Evolutionary conservation across 2,797 vertebrate species (phyloP), one percentile per base, ranked within the genome.

Genomic region (Poecilia wingei): DNA sequence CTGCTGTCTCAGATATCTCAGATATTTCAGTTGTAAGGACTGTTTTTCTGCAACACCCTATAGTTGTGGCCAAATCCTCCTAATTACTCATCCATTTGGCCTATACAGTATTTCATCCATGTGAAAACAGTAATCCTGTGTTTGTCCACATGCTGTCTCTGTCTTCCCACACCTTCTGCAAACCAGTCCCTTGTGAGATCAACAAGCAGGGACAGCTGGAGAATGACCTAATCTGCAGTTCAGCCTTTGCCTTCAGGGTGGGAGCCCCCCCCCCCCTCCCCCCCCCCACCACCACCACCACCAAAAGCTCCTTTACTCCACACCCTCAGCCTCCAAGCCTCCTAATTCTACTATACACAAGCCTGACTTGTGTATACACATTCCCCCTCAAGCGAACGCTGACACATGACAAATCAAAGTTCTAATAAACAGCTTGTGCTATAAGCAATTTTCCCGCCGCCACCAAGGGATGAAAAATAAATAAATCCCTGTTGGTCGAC

Each of bases 331-430:
- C 87, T 90, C 82, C 85, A 92, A 91, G 87, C 88, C 82, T 86
- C 51, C 74, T 75, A 84, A 91, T 91, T 90, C 93, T 93, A 95
- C 91, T 90, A 93, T 93, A 95, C 85, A 94, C 92, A 95, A 92
- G 81, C 86, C 79, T 80, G 80, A 88, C 81, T 88, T 82, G 80
- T 93, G 91, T 95, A 94, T 93, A 93, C 93, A 94, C 89, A 91
- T 92, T 92, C 84, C 86, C 66, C 87, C 68, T 61, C 88, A 82
- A 94, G 92, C 77, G 71, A 91, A 94, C 84, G 88, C 92, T 91
- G 93, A 95, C 94, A 94, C 93, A 93, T 95, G 94, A 95, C 93
- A 94, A 96, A 95, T 96, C 95, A 95, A 95, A 95, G 93, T 88
- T 87, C 93, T 94, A 94, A 96, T 95, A 95, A 96, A 95, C 95